Conservation (phyloP, 2,888 invertebrate species). For the Hyalella azteca region DNA sequence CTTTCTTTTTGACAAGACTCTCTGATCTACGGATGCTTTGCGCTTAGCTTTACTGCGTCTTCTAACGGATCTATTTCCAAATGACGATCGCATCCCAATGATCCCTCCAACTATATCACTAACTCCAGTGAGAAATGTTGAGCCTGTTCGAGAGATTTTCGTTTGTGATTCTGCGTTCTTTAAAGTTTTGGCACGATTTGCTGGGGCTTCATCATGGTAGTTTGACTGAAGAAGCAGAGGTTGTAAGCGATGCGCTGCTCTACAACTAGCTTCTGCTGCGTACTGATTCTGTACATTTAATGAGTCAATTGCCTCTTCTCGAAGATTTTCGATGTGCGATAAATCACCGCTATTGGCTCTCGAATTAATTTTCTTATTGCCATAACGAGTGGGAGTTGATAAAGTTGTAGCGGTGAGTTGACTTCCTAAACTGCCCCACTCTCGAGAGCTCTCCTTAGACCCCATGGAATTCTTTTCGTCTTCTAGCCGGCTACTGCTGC, state of each 20-base stretch:
- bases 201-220: neutral
- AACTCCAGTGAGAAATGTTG: conserved; percentile 11
- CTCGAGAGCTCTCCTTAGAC: conserved; percentile 20
- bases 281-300: neutral
- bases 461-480: conserved; percentile 25
- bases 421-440: conserved; percentile 29
- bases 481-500: conserved; percentile 4
- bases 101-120: conserved; percentile 13
- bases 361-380: neutral
- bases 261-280: neutral
- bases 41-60: conserved; percentile 10
- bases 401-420: conserved; percentile 8
- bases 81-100: conserved; percentile 16
- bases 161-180: conserved; percentile 32
- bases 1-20: conserved; percentile 19
- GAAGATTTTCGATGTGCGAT: neutral
- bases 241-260: neutral
- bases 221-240: neutral
- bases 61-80: neutral
- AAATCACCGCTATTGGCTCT: neutral
- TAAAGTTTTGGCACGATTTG: neutral
- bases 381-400: neutral
- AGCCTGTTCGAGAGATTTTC: neutral
- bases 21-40: neutral
- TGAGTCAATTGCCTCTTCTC: neutral